Base-by-base conservation (phyloP, 2,113 vertebrate species). In the Nycticebus coucang region DNA sequence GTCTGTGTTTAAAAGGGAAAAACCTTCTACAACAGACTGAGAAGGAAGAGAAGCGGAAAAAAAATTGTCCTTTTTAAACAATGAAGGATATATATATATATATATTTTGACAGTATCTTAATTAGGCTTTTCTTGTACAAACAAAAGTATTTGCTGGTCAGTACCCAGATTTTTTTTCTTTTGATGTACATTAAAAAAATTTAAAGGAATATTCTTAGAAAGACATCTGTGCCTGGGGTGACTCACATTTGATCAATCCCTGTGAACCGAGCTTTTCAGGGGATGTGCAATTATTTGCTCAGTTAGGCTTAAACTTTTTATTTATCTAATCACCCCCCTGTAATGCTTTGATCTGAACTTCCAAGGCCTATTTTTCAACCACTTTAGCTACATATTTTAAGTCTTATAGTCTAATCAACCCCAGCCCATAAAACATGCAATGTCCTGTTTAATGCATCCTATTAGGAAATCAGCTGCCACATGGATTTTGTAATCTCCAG, bases 211-310 rank as follows among this genome's bases (percentile, higher is more conserved):
- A 98, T 98, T 98, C 98, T 98, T 98, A 98, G 98, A 98, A 98
- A 98, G 98, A 98, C 98, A 98, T 98, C 98, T 98, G 98, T 97
- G 98, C 97, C 97, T 97, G 91, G 93, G 95, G 98, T 98, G 98
- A 98, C 97, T 98, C 98, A 98, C 98, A 98, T 98, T 98, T 98
- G 98, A 98, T 98, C 98, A 98, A 95, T 98, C 98, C 97, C 96
- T 98, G 90, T 94, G 97, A 98, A 98, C 91, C 24, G 78, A 93
- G 98, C 98, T 98, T 98, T 98, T 98, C 98, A 98, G 98, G 98
- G 97, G 98, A 98, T 98, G 98, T 98, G 98, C 98, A 98, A 98
- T 99, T 99, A 99, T 99, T 99, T 99, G 98, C 98, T 98, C 98
- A 98, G 98, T 98, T 98, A 98, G 98, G 97, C 97, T 98, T 98